A percentile compares a stretch with the other conserved stretches of the same genome.
These are phyloP conservation scores for Chrysina gloriosa DNA, from an alignment of 2,888 invertebrate genomes.

Conservation along the genomic window DNA sequence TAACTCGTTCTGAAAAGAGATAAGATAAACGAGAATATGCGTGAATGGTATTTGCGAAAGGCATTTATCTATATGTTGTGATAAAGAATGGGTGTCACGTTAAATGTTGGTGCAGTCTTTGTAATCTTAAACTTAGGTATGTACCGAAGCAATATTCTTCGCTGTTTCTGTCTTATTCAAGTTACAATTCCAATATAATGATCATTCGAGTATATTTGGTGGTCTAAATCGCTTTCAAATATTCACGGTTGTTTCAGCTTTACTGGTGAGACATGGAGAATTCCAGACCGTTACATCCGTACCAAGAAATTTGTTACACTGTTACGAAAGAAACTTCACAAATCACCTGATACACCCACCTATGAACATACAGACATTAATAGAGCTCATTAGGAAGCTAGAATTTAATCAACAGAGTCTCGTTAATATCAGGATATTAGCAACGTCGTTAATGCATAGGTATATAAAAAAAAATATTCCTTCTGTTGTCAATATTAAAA, in stretches of 20 bases:
- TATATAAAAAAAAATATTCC: no score
- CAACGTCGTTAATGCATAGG: conserved; percentile 71
- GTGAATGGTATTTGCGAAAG: not conserved
- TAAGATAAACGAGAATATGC: not conserved
- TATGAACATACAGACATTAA: conserved; percentile 69
- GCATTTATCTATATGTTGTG: not conserved
- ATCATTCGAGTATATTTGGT: conserved; percentile 8
- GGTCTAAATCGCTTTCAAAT: not conserved
- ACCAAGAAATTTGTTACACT: conserved; percentile 41
- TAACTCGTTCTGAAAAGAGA: not conserved
- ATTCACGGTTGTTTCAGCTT: conserved; percentile 21
- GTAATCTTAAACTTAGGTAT: conserved; percentile 7
- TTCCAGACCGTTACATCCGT: conserved; percentile 40
- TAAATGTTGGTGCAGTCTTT: not conserved
- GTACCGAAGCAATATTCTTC: no score
- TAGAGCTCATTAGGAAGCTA: conserved; percentile 73
- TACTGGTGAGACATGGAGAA: conserved; percentile 12
- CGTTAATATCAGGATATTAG: conserved; percentile 69
- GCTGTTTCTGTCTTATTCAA: no score
- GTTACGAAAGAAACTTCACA: conserved; percentile 43
- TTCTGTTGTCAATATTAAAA: no score
- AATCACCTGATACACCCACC: conserved; percentile 65
- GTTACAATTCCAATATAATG: no score
- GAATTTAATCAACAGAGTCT: conserved; percentile 68
- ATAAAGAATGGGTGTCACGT: conserved; percentile 9